A percentile compares a stretch with the other conserved stretches of the same genome.
These are phyloP conservation scores for Tubiluchus corallicola DNA, from an alignment of 2,888 invertebrate species.

Conservation along the genomic window DNA sequence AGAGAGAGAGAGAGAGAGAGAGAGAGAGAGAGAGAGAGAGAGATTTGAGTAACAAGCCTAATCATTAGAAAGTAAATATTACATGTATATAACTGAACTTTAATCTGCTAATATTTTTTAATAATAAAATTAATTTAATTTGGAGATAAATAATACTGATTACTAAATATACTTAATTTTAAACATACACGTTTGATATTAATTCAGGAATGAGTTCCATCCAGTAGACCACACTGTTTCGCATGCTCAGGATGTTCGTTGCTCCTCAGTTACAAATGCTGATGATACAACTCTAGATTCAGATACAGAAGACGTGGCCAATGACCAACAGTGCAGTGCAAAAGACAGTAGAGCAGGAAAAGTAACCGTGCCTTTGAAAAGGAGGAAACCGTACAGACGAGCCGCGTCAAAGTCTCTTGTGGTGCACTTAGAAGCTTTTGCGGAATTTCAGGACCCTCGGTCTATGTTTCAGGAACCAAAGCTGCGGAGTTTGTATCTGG, in stretches of 20 bases:
- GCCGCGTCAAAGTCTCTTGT: conserved; percentile 30
- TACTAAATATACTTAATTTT: not conserved
- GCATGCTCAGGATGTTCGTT: conserved; percentile 20
- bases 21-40: too few species aligned
- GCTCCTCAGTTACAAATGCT: conserved; percentile 25
- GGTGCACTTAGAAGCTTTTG: conserved; percentile 51
- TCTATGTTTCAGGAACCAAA: conserved; percentile 55
- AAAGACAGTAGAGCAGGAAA: conserved; percentile 14
- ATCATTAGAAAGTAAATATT: too few species aligned
- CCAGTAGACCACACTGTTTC: conserved; percentile 18
- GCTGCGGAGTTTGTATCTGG: conserved; percentile 37
- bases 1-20: too few species aligned
- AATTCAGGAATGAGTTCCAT: conserved; percentile 23
- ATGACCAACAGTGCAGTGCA: conserved; percentile 15
- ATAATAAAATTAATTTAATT: too few species aligned
- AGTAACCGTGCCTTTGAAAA: conserved; percentile 12
- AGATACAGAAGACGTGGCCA: conserved; percentile 27
- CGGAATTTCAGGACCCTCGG: conserved; percentile 59
- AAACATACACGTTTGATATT: not conserved
- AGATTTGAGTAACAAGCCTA: too few species aligned
- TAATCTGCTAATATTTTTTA: too few species aligned
- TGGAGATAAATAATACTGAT: too few species aligned
- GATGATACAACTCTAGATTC: conserved; percentile 27
- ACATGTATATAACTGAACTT: too few species aligned
- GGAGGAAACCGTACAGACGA: conserved; percentile 6